These are phyloP conservation scores for Diplazon laetatorius DNA, from an alignment of 2,888 invertebrate species.

Conservation along the genomic window DNA sequence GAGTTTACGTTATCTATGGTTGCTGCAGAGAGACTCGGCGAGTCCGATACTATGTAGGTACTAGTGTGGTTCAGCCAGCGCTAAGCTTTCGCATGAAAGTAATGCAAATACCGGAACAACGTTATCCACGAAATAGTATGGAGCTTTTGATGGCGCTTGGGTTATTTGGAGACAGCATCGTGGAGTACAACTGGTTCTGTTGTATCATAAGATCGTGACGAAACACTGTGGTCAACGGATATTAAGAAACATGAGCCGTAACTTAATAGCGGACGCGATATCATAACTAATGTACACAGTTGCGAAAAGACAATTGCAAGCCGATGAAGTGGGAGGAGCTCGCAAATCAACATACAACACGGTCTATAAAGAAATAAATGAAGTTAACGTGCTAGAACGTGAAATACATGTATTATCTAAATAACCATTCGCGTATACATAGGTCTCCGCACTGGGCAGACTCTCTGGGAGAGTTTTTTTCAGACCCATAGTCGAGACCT, in stretches of 20 bases:
- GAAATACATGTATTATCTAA: neutral
- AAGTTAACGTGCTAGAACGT: neutral
- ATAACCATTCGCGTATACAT: neutral
- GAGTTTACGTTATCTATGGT: constrained; percentile 69
- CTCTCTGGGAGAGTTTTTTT: neutral
- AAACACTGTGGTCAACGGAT: too few relatives aligned
- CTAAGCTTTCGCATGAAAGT: constrained; percentile 7
- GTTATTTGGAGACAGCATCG: neutral
- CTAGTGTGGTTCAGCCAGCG: constrained; percentile 12
- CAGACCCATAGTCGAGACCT: neutral
- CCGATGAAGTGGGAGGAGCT: too few relatives aligned
- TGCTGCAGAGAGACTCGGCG: constrained; percentile 52
- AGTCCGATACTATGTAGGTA: constrained; percentile 42
- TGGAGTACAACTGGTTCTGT: neutral
- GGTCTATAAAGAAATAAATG: neutral
- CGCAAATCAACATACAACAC: too few relatives aligned
- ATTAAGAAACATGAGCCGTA: too few relatives aligned
- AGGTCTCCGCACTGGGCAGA: neutral
- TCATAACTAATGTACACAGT: constrained; percentile 15
- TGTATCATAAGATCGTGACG: neutral
- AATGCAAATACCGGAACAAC: neutral
- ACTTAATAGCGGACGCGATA: too few relatives aligned
- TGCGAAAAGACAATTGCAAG: neutral
- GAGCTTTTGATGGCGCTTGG: neutral
- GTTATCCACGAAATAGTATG: constrained; percentile 1